Conservation (phyloP, 2,797 vertebrate genomes). For the Pithecia hirsuta region DNA sequence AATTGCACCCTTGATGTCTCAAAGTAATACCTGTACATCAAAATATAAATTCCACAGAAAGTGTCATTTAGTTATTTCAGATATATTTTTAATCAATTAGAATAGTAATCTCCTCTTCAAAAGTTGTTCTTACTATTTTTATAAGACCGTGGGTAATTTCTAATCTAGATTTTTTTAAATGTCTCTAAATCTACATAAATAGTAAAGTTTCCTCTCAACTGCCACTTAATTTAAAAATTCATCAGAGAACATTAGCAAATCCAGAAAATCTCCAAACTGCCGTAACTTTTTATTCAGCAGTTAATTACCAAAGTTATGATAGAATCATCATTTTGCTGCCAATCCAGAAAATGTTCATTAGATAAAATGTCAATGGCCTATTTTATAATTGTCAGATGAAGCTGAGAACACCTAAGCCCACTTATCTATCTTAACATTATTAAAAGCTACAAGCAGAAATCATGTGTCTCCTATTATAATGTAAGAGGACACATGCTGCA, state of each 20-base stretch:
- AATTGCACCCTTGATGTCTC: background rate
- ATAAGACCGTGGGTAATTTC: background rate
- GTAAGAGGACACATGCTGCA: background rate
- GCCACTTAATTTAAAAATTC: slow-evolving; percentile 16
- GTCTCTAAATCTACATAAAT: background rate
- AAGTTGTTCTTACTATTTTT: slow-evolving; percentile 29
- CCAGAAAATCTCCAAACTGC: background rate
- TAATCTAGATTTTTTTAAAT: background rate
- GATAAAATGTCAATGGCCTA: background rate
- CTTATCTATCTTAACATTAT: background rate
- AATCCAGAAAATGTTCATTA: background rate
- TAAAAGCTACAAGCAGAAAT: background rate
- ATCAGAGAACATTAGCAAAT: background rate
- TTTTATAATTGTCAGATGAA: background rate
- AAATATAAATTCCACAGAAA: background rate
- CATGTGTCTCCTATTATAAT: background rate
- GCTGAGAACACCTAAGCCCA: background rate
- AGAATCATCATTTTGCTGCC: background rate
- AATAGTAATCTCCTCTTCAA: background rate
- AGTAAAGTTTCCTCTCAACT: background rate
- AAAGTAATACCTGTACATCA: background rate
- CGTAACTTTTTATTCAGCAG: background rate
- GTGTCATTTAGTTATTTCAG: background rate
- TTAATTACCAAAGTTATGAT: background rate
- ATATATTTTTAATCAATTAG: slow-evolving; percentile 17